These are phyloP conservation scores for Aldabrachelys gigantea DNA, from an alignment of 2,113 vertebrate species.

Conservation along the genomic window DNA sequence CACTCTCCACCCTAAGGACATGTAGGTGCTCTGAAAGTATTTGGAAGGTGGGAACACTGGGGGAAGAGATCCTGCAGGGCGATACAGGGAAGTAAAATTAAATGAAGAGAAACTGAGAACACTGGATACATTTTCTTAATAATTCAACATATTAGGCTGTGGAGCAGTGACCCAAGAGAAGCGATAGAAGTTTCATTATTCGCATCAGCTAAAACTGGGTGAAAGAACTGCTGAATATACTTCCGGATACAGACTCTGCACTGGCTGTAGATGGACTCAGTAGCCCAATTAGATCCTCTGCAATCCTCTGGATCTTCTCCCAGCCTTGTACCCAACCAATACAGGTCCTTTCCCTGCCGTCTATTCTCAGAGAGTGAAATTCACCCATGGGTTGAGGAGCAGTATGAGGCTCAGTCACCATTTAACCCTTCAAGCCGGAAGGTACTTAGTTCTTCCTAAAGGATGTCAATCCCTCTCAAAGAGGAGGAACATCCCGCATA, in stretches of 20 bases:
- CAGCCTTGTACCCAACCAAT: neutral
- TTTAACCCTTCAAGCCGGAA: neutral
- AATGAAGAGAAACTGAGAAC: neutral
- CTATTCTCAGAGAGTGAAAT: neutral
- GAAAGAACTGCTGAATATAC: neutral
- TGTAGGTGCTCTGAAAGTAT: neutral
- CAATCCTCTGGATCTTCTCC: neutral
- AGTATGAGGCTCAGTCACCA: neutral
- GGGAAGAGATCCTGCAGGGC: neutral
- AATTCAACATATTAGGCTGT: neutral
- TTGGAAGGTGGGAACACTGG: neutral
- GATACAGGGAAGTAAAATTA: neutral
- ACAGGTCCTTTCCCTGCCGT: neutral
- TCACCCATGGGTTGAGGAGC: neutral
- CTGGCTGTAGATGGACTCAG: neutral
- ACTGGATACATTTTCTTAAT: neutral
- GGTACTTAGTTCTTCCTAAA: neutral
- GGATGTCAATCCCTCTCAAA: neutral
- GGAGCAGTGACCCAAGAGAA: neutral
- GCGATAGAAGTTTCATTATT: neutral
- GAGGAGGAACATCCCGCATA: neutral
- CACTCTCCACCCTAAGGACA: neutral
- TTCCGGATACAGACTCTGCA: neutral
- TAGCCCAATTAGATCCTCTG: rapidly evolving
- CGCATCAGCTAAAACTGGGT: neutral